Conservation (phyloP, 2,888 invertebrate genomes). For the Nephrotoma appendiculata region DNA sequence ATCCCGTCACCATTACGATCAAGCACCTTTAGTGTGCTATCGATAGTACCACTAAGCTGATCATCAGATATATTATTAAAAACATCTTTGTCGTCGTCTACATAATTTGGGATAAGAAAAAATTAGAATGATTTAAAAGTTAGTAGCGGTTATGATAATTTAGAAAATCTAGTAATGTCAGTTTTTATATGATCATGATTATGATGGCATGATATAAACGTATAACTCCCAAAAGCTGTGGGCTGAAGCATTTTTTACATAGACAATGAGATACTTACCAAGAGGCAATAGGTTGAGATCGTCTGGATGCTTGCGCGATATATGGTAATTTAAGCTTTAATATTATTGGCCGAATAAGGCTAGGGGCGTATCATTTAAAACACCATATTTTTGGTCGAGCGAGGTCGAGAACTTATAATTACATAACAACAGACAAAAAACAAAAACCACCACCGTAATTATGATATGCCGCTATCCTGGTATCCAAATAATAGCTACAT, state of each 20-base stretch:
- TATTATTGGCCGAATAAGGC: not conserved
- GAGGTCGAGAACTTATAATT: no score
- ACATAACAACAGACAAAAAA: not conserved
- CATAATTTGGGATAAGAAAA: not conserved
- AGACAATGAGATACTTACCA: not conserved
- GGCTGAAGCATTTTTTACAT: not conserved
- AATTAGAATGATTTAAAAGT: not conserved
- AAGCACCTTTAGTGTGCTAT: conserved; percentile 46
- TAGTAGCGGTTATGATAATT: not conserved
- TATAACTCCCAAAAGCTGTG: not conserved
- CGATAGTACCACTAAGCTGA: conserved; percentile 29
- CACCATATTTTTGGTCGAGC: no score
- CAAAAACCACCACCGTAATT: not conserved
- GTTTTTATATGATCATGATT: not conserved
- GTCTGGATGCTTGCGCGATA: not conserved
- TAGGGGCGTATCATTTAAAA: not conserved
- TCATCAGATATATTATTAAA: not conserved
- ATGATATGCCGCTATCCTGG: not conserved
- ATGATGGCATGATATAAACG: not conserved
- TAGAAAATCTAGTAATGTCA: not conserved
- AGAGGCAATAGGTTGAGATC: not conserved
- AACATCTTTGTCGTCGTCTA: not conserved
- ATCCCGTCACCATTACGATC: conserved; percentile 62
- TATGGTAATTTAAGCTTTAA: not conserved
- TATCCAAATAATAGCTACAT: not conserved